These are phyloP conservation scores for Eunapius fragilis DNA, from an alignment of 37 sponge, comb jelly and placozoan species.

Conservation along the genomic window DNA sequence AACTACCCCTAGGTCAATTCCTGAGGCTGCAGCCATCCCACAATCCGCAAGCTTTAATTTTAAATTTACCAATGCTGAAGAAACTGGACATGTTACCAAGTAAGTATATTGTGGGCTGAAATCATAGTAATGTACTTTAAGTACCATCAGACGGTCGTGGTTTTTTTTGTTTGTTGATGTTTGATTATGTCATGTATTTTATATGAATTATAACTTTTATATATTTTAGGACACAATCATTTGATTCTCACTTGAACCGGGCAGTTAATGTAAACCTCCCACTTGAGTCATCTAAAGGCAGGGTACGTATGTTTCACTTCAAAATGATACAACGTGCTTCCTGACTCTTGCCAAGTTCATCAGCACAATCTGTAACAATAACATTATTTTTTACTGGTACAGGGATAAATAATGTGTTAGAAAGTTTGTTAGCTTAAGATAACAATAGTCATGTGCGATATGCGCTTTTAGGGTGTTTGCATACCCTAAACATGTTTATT, in stretches of 20 bases:
- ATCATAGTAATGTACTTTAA: too few species aligned
- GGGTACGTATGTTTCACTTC: background rate
- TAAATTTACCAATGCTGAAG: background rate
- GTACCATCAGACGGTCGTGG: too few species aligned
- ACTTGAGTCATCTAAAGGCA: background rate
- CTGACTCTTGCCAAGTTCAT: background rate
- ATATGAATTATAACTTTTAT: background rate
- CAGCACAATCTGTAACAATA: too few species aligned
- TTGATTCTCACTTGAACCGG: slow-evolving; percentile 9
- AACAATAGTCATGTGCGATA: too few species aligned
- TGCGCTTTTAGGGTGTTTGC: too few species aligned
- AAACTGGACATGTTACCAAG: background rate
- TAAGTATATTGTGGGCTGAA: background rate
- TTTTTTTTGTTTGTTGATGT: too few species aligned
- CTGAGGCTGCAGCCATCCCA: background rate
- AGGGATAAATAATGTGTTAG: too few species aligned
- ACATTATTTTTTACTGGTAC: too few species aligned
- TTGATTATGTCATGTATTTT: too few species aligned
- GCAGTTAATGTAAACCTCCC: background rate
- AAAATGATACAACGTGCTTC: background rate
- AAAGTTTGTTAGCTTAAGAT: too few species aligned
- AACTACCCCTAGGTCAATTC: background rate
- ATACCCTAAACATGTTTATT: too few species aligned
- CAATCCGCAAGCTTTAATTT: background rate
- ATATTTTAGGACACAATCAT: slow-evolving; percentile 13